These are phyloP conservation scores for Eurystomus glaucurus DNA, from an alignment of 2,797 vertebrate genomes.

Conservation along the genomic window DNA sequence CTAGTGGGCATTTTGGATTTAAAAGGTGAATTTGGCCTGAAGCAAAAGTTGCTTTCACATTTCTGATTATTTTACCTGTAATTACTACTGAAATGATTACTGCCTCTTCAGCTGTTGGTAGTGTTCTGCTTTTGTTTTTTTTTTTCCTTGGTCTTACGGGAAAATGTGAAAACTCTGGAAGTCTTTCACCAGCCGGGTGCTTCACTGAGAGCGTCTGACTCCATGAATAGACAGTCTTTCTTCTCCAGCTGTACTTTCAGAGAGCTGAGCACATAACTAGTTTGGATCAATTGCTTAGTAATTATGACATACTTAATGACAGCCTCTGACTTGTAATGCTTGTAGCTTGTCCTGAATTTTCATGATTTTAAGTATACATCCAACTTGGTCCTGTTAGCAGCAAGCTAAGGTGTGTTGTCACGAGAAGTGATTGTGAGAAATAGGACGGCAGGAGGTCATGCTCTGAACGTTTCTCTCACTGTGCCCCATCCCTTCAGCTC, in stretches of 20 bases:
- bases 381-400: accelerated
- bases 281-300: not conserved
- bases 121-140: not conserved
- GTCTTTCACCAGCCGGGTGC: not conserved
- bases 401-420: not conserved
- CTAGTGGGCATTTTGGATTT: not conserved
- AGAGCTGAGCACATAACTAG: accelerated
- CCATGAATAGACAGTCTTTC: not conserved
- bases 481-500: constrained; percentile 82
- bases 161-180: not conserved
- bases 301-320: not conserved
- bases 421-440: not conserved
- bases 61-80: not conserved
- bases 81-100: not conserved
- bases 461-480: not conserved
- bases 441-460: not conserved
- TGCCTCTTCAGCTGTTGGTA: not conserved
- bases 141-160: not conserved
- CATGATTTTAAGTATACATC: not conserved
- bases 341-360: not conserved
- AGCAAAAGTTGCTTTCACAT: not conserved
- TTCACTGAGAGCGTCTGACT: not conserved
- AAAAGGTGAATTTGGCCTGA: not conserved
- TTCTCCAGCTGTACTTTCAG: not conserved
- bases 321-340: not conserved